Percentiles rank a stretch among this genome's conserved stretches.
phyloP scores from a whole-genome alignment of 2,888 invertebrate species.

The Drosophila testacea region DNA sequence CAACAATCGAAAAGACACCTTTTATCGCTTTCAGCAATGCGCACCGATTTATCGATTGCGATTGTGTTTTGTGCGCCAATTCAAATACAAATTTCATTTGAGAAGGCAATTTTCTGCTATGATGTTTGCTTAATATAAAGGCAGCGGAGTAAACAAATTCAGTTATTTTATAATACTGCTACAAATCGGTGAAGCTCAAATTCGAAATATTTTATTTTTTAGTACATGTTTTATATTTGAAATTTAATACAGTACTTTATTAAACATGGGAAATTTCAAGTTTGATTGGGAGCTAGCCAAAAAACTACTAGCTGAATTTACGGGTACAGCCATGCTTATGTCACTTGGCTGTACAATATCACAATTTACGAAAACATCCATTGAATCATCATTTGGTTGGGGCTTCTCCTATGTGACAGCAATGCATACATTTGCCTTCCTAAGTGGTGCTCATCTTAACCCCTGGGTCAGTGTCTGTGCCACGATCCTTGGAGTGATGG shows the following conservation, averaged over 20 bases:
- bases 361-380: neutral
- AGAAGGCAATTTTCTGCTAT: neutral
- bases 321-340: conserved; percentile 38
- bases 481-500: conserved; percentile 30
- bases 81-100: neutral
- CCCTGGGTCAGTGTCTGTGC: conserved; percentile 43
- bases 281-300: conserved; percentile 9
- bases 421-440: conserved; percentile 31
- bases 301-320: conserved; percentile 35
- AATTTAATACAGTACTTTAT: neutral
- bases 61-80: neutral
- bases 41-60: neutral
- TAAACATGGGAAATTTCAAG: conserved; percentile 37
- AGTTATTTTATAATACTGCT: neutral
- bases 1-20: neutral
- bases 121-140: neutral
- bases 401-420: conserved; percentile 35
- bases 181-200: neutral
- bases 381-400: conserved; percentile 27
- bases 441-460: conserved; percentile 55
- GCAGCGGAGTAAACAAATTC: neutral
- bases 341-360: conserved; percentile 32
- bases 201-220: conserved; percentile 3
- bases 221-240: neutral
- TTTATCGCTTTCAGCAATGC: too few species aligned